Conservation (phyloP, 2,113 vertebrate species). For the Okapia johnstoni region DNA sequence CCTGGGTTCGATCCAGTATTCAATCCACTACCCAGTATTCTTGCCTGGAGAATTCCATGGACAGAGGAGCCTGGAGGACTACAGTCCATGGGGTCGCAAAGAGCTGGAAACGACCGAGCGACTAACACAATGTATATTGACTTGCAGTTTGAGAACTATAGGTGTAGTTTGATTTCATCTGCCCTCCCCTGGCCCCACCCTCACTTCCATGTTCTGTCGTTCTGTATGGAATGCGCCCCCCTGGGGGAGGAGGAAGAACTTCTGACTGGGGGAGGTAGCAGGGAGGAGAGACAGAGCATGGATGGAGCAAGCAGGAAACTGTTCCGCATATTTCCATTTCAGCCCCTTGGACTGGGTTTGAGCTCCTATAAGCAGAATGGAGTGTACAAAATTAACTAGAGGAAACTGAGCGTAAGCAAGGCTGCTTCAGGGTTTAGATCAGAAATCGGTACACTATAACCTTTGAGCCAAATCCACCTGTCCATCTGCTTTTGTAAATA, state of each 20-base stretch:
- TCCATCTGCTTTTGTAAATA: neutral
- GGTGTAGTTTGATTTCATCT: neutral
- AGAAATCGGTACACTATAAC: neutral
- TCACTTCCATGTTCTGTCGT: neutral
- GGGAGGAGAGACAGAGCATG: neutral
- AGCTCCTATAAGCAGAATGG: neutral
- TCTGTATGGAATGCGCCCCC: neutral
- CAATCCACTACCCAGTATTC: neutral
- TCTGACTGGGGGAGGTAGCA: neutral
- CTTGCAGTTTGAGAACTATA: neutral
- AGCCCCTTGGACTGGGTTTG: neutral
- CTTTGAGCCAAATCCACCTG: neutral
- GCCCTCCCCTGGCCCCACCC: no score
- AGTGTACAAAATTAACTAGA: neutral
- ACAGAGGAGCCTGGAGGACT: neutral
- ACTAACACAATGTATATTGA: neutral
- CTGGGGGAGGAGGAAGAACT: neutral
- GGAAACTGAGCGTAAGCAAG: neutral
- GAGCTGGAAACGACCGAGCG: accelerated
- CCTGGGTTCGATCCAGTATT: neutral
- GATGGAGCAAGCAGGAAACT: neutral
- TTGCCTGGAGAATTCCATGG: neutral
- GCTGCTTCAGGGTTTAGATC: neutral
- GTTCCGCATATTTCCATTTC: neutral
- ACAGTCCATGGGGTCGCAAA: neutral